These are phyloP conservation scores for Sapajus apella DNA, from an alignment of 2,113 vertebrate species.

Conservation along the genomic window DNA sequence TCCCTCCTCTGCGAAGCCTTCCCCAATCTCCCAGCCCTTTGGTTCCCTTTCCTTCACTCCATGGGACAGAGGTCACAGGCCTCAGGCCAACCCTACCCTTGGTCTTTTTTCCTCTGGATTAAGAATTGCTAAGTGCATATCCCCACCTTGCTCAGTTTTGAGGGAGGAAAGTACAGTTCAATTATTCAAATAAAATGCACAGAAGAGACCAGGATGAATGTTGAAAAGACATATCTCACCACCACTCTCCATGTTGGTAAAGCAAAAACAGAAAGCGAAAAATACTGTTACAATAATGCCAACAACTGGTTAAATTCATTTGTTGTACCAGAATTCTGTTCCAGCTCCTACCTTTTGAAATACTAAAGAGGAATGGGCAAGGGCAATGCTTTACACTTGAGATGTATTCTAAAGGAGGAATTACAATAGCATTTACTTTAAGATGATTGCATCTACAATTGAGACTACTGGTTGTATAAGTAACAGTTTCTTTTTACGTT, in stretches of 20 bases:
- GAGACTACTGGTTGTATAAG: not conserved
- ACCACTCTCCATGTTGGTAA: not conserved
- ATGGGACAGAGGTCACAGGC: not conserved
- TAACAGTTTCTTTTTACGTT: not conserved
- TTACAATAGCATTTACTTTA: not conserved
- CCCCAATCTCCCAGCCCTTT: not conserved
- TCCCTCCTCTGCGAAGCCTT: not conserved
- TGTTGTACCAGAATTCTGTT: not conserved
- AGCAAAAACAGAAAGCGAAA: constrained; percentile 1
- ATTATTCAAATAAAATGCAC: not conserved
- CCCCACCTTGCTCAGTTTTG: not conserved
- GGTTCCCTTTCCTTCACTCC: not conserved
- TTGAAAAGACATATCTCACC: constrained; percentile 14
- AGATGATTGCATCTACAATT: not conserved
- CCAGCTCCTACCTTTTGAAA: not conserved
- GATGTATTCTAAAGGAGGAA: constrained; percentile 10
- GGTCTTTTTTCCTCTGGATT: not conserved
- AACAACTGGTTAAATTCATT: constrained; percentile 7
- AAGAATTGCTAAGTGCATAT: not conserved
- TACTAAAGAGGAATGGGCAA: not conserved
- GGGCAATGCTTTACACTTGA: constrained; percentile 9
- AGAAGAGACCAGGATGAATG: constrained; percentile 14
- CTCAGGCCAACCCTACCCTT: not conserved
- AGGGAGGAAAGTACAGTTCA: not conserved
- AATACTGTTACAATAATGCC: not conserved